Percentiles rank a stretch among this genome's conserved stretches.
These are phyloP conservation scores for Mus spretus DNA, from an alignment of 2,797 vertebrate genomes.

Conservation along the genomic window DNA sequence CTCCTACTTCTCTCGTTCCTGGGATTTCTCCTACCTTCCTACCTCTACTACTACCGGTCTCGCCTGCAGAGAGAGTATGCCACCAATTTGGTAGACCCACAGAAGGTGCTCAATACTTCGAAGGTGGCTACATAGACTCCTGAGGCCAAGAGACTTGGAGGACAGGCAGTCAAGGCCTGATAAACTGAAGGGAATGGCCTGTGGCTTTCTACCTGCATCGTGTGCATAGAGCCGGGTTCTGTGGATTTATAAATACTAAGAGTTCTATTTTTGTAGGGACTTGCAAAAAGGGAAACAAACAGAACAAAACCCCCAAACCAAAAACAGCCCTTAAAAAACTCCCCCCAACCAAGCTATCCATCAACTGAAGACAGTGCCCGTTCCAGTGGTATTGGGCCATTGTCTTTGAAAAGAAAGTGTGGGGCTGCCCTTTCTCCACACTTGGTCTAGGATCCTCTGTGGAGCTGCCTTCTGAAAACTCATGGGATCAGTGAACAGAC, in stretches of 20 bases:
- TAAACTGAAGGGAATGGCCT: conserved; percentile 35
- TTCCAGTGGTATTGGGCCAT: not conserved
- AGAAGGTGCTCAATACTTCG: conserved; percentile 84
- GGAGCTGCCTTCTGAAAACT: not conserved
- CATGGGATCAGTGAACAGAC: not conserved
- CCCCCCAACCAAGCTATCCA: conserved; percentile 15
- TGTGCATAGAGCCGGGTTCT: conserved; percentile 12
- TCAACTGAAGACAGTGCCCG: conserved; percentile 25
- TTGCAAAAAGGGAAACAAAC: conserved; percentile 72
- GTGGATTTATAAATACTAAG: conserved; percentile 74
- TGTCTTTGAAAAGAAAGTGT: not conserved
- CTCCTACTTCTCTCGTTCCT: conserved; percentile 92
- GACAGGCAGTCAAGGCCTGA: not conserved
- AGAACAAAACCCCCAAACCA: not conserved
- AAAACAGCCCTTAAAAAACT: conserved; percentile 38
- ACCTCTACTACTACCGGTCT: conserved; percentile 91
- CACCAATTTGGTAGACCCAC: conserved; percentile 67
- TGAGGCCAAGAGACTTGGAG: not conserved
- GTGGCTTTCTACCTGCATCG: conserved; percentile 59
- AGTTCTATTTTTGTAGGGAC: conserved; percentile 82
- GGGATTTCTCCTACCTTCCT: conserved; percentile 94
- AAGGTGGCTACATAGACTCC: conserved; percentile 81
- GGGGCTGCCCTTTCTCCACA: not conserved
- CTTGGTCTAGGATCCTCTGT: not conserved
- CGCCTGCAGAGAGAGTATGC: conserved; percentile 86